Conservation (phyloP, 2,113 vertebrate genomes). For the Gymnobelideus leadbeateri region DNA sequence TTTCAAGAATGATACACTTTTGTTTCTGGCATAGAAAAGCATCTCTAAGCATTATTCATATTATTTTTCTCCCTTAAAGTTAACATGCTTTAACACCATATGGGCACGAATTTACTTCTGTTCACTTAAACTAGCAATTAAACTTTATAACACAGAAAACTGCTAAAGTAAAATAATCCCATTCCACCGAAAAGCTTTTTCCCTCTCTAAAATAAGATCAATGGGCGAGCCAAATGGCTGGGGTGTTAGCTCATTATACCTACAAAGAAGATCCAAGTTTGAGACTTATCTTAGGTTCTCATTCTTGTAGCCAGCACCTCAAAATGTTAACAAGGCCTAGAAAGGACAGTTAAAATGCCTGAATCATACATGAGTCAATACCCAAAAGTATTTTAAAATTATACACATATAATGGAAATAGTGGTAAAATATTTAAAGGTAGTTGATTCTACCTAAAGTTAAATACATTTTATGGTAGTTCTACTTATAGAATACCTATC, state of each 20-base stretch:
- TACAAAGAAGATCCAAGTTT: conserved; percentile 79
- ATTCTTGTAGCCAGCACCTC: conserved; percentile 60
- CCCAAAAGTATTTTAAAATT: not conserved
- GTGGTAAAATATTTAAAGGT: conserved; percentile 4
- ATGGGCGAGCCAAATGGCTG: conserved; percentile 80
- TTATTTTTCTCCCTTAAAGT: conserved; percentile 80
- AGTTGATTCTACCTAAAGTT: not conserved
- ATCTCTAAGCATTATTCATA: conserved; percentile 81
- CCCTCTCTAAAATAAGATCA: conserved; percentile 77
- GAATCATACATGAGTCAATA: conserved; percentile 15
- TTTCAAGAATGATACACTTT: conserved; percentile 79
- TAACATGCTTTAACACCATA: conserved; percentile 83
- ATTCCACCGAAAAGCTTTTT: conserved; percentile 75
- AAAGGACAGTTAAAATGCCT: conserved; percentile 65
- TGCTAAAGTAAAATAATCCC: conserved; percentile 82
- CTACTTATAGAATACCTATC: conserved; percentile 27
- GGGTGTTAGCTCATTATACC: conserved; percentile 81
- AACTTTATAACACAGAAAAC: conserved; percentile 82
- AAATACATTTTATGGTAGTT: conserved; percentile 45
- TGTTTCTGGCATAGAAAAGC: conserved; percentile 78
- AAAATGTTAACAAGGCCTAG: conserved; percentile 66
- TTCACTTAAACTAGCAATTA: conserved; percentile 83
- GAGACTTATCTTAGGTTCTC: conserved; percentile 74
- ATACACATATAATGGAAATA: not conserved
- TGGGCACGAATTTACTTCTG: conserved; percentile 82